Percentiles rank a stretch among this genome's conserved stretches.
Conservation (phyloP, 2,888 invertebrate genomes). For the Habroteleia sp. region DNA sequence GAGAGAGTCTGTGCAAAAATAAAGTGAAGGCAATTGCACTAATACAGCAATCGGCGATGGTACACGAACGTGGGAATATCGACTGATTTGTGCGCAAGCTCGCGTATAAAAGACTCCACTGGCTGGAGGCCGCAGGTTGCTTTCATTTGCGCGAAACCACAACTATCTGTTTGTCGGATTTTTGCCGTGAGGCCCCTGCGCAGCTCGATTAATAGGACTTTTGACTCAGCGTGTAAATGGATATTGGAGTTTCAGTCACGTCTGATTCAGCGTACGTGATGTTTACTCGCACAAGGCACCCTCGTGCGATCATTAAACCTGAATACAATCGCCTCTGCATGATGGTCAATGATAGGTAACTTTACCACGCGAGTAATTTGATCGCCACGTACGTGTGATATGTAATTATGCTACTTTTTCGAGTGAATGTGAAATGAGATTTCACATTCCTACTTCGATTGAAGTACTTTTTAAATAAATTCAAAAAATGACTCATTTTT, state of each 20-base stretch:
- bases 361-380: constrained; percentile 48
- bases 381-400: constrained; percentile 29
- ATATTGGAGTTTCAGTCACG: constrained; percentile 77
- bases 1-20: constrained; percentile 15
- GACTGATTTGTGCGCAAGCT: constrained; percentile 35
- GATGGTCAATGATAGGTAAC: constrained; percentile 60
- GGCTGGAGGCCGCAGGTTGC: constrained; percentile 50
- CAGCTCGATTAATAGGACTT: constrained; percentile 53
- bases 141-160: constrained; percentile 60
- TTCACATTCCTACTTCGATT: no score
- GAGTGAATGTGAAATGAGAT: no score
- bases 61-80: constrained; percentile 21
- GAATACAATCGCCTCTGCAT: constrained; percentile 52
- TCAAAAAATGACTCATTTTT: no score
- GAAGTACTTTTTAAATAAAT: no score
- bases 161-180: no score
- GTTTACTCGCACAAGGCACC: constrained; percentile 71
- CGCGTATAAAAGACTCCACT: constrained; percentile 46
- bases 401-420: constrained; percentile 34
- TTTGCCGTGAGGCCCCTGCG: no score
- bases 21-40: constrained; percentile 30
- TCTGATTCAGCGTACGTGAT: constrained; percentile 78
- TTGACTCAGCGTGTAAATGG: constrained; percentile 62
- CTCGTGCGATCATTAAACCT: constrained; percentile 75
- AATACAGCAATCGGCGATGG: background rate